A percentile compares a stretch with the other conserved stretches of the same genome.
These are phyloP conservation scores for Diplodus puntazzo DNA, from an alignment of 2,797 vertebrate genomes.

Conservation along the genomic window DNA sequence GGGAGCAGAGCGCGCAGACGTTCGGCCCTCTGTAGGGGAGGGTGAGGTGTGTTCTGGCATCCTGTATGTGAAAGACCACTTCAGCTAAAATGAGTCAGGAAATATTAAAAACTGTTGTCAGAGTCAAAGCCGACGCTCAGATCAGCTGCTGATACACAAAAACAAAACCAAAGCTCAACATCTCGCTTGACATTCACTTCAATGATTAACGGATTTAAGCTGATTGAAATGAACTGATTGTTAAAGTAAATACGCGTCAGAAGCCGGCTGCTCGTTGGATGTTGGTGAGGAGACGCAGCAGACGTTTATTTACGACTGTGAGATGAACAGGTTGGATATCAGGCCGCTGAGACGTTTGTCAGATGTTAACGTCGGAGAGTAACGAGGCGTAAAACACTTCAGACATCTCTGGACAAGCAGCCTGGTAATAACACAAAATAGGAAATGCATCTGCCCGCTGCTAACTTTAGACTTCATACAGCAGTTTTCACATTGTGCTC, in stretches of 20 bases:
- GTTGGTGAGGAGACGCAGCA: neutral
- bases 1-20: neutral
- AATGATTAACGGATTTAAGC: neutral
- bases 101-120: neutral
- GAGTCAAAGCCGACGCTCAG: neutral
- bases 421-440: constrained; percentile 3
- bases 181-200: neutral
- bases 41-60: neutral
- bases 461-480: constrained; percentile 26
- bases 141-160: neutral
- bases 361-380: neutral
- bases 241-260: neutral
- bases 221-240: neutral
- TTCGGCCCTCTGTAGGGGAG: neutral
- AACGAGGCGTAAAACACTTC: neutral
- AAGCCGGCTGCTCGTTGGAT: neutral
- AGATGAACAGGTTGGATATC: neutral
- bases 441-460: constrained; percentile 24
- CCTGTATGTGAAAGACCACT: neutral
- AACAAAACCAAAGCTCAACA: no score
- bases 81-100: neutral
- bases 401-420: neutral
- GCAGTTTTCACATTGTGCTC: constrained; percentile 25
- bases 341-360: neutral
- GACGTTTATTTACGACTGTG: neutral